Percentiles rank a stretch among this genome's conserved stretches.
Evolutionary conservation across 2,888 invertebrate genomes (phyloP).

Genomic region (Folsomia candida): DNA sequence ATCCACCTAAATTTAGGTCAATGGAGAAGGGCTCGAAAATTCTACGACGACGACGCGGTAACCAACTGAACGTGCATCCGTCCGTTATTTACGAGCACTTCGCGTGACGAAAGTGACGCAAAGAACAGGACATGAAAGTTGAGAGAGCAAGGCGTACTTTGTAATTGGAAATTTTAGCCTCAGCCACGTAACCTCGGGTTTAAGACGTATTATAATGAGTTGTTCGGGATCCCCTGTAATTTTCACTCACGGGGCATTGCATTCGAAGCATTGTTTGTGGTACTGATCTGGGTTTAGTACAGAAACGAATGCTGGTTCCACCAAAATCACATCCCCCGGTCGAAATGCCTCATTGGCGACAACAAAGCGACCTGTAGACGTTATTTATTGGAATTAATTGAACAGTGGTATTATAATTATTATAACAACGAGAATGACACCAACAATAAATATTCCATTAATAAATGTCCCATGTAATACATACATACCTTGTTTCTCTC

Average conservation of each 20-base stretch:
- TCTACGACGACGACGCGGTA: no score
- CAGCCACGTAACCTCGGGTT: no score
- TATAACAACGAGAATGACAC: no score
- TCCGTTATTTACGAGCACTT: slow-evolving; percentile 24
- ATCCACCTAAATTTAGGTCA: not conserved
- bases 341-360: slow-evolving; percentile 50
- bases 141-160: no score
- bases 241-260: slow-evolving; percentile 50
- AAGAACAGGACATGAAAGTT: slow-evolving; percentile 1
- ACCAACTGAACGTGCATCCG: no score
- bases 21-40: not conserved
- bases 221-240: no score
- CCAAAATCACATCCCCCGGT: slow-evolving; percentile 51
- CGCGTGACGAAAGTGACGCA: slow-evolving; percentile 23
- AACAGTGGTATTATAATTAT: no score
- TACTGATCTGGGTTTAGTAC: slow-evolving; percentile 49
- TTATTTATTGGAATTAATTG: no score
- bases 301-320: slow-evolving; percentile 51
- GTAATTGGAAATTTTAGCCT: no score
- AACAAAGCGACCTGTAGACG: slow-evolving; percentile 49
- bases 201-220: no score
- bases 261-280: slow-evolving; percentile 51
- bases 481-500: slow-evolving; percentile 48
- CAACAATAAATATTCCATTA: no score
- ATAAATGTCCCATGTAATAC: no score